phyloP scores from a whole-genome alignment of 2,797 vertebrate species.

The Phoebastria nigripes region DNA sequence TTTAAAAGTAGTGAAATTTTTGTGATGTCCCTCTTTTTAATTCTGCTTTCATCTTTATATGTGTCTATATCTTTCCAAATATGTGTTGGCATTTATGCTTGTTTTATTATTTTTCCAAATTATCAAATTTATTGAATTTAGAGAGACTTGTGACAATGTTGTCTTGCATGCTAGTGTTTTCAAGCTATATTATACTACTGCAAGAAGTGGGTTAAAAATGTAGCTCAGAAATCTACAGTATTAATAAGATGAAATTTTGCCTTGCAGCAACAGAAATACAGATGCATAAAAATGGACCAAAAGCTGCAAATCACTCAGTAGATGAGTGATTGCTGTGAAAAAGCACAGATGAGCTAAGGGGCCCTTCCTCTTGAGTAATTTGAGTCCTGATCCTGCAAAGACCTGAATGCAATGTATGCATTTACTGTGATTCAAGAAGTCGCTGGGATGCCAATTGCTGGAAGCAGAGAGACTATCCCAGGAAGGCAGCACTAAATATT shows the following conservation, averaged over 20 bases:
- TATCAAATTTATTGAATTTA: not conserved
- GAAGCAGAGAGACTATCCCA: not conserved
- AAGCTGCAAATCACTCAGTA: not conserved
- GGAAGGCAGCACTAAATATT: not conserved
- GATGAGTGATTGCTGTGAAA: not conserved
- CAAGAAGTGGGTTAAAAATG: not conserved
- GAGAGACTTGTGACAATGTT: not conserved
- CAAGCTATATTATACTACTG: not conserved
- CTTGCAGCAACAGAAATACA: not conserved
- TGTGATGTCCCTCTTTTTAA: not conserved
- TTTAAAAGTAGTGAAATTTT: not conserved
- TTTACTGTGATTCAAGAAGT: not conserved
- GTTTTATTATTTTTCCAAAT: not conserved
- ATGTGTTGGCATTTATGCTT: not conserved
- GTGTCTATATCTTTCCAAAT: not conserved
- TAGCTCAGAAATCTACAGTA: not conserved
- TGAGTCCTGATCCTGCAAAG: not conserved
- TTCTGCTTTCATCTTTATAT: not conserved
- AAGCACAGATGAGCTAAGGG: not conserved
- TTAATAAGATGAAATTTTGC: not conserved
- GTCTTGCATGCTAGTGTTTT: not conserved
- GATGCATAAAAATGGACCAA: not conserved
- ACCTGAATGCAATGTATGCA: not conserved
- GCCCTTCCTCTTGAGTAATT: not conserved
- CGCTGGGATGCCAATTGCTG: not conserved